Base-by-base conservation (phyloP, 2,797 vertebrate genomes). In the Aulostomus chinensis region DNA sequence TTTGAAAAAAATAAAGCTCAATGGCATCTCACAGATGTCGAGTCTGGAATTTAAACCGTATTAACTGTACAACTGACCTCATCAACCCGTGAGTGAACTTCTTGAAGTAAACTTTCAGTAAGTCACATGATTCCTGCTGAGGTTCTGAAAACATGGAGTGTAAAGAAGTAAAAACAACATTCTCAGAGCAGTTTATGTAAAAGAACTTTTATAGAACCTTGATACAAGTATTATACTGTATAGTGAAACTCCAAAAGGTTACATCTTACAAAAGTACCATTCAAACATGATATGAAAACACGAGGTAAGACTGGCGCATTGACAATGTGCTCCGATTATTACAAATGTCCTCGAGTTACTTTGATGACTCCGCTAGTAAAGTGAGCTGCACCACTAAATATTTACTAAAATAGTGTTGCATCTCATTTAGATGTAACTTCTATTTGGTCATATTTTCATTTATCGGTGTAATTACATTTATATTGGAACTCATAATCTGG, bases 141-240 rank as follows among this genome's bases (percentile, higher is more conserved):
- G 29, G 25, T 53, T 53, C 28, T 30, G 10, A 3, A 30, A 12
- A 9, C 4, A 13, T 5, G 7, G 29, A 9, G 7, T 9, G 29
- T 9, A 39, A 22, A 52, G 16, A 7, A 39, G 4, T 5, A 2
- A 32, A 13, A 11, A 17, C 9, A 18, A 2, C 15, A 16, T 24
- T 5, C n/a, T 51, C 17, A 18, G 30, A 48, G 20, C 2, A 7
- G 5, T 49, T 60, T 55, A 7, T 57, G 30, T 59, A 65, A 59
- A 67, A 47, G 38, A 50, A 48, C 21, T 47, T 72, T 74, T 78
- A 62, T 64, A 58, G 10, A 56, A 42, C 68, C 36, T 65, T 51
- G 40, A 69, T 83, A 81, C 65, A 83, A 79, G 50, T 73, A 56
- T 63, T 42, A n/a, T n/a, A n/a, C n/a, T n/a, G n/a, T n/a, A n/a